Conservation (phyloP, 1,140 invertebrate species). For the Drosophila carrolli region DNA sequence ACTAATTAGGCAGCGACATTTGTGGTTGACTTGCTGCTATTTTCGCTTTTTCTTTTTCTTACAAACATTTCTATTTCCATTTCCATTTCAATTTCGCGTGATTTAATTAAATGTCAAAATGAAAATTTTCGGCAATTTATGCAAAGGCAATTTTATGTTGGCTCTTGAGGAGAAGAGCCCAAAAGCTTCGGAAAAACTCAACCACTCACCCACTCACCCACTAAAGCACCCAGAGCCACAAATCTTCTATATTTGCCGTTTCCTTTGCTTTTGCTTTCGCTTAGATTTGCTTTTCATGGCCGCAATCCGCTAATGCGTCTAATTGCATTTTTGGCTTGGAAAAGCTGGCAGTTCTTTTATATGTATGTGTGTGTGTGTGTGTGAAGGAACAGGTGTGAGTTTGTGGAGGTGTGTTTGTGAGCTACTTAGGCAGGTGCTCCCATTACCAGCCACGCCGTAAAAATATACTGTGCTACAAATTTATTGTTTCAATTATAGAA, state of each 20-base stretch:
- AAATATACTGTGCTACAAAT: slow-evolving; percentile 20
- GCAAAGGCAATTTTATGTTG: slow-evolving; percentile 40
- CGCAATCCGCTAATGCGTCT: slow-evolving; percentile 66
- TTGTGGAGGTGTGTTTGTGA: background rate
- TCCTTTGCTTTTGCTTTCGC: slow-evolving; percentile 26
- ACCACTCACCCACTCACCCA: no score
- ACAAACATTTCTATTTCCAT: slow-evolving; percentile 1
- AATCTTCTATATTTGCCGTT: slow-evolving; percentile 10
- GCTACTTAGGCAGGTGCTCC: slow-evolving; percentile 46
- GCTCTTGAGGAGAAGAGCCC: background rate
- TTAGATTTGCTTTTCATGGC: slow-evolving; percentile 40
- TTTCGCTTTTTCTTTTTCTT: slow-evolving; percentile 6
- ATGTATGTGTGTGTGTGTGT: slow-evolving; percentile 6
- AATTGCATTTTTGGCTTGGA: slow-evolving; percentile 67
- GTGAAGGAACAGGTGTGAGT: slow-evolving; percentile 8
- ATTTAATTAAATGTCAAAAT: slow-evolving; percentile 80
- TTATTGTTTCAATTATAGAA: background rate
- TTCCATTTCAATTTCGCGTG: slow-evolving; percentile 65
- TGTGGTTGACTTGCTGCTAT: slow-evolving; percentile 52
- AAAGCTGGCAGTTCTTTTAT: slow-evolving; percentile 11
- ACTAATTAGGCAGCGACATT: slow-evolving; percentile 76
- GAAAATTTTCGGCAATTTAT: slow-evolving; percentile 66
- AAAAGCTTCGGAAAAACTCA: background rate
- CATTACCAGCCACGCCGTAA: slow-evolving; percentile 29
- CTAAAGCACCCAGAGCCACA: slow-evolving; percentile 1